Conservation (phyloP, 2,113 vertebrate species). For the Capreolus pygargus region DNA sequence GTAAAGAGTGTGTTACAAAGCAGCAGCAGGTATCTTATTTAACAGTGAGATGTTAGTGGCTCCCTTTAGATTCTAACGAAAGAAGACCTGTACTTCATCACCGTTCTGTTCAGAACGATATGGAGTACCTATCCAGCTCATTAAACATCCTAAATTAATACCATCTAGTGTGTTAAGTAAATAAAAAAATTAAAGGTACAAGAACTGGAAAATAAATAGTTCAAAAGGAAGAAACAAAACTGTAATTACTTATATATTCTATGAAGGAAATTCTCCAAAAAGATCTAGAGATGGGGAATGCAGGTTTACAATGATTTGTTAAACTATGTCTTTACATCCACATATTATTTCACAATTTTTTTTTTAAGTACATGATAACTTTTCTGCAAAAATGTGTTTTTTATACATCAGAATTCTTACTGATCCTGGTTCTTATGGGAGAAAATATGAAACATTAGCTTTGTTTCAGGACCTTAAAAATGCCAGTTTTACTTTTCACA, state of each 20-base stretch:
- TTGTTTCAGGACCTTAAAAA: neutral
- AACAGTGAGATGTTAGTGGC: no score
- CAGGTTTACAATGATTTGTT: neutral
- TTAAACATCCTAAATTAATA: neutral
- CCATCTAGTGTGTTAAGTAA: neutral
- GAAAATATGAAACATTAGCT: neutral
- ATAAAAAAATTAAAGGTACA: neutral
- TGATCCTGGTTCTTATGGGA: neutral
- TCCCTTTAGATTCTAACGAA: neutral
- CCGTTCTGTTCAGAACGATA: neutral
- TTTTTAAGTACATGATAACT: rapidly evolving
- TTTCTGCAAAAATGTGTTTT: neutral
- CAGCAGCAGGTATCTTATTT: neutral
- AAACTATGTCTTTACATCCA: neutral
- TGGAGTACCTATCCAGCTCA: neutral
- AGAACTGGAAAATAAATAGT: neutral
- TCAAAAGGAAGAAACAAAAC: neutral
- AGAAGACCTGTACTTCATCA: neutral
- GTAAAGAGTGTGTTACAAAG: neutral
- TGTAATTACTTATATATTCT: neutral
- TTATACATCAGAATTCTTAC: neutral
- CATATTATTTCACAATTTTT: neutral
- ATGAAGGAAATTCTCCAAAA: neutral
- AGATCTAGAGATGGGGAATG: neutral
- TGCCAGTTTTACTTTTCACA: neutral